These are phyloP conservation scores for Chromobotia macracanthus DNA, from an alignment of 2,797 vertebrate genomes.

Conservation along the genomic window DNA sequence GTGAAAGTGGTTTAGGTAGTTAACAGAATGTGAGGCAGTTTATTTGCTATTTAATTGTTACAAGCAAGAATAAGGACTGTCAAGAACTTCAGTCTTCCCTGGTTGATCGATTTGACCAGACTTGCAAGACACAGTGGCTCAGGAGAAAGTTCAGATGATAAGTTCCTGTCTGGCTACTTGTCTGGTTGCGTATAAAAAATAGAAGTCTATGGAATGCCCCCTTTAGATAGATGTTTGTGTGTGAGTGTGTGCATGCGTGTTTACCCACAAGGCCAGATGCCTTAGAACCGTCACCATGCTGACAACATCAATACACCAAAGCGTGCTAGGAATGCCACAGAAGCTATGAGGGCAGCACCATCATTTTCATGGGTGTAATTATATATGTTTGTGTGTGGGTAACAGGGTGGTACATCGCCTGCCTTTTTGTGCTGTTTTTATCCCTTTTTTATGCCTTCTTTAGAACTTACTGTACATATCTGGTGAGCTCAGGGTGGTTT, in stretches of 20 bases:
- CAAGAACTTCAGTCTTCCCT: background rate
- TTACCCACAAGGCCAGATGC: constrained; percentile 56
- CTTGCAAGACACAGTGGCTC: background rate
- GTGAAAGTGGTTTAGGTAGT: constrained; percentile 60
- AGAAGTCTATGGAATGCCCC: too few relatives aligned
- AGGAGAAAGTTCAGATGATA: constrained; percentile 16
- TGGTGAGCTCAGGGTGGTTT: background rate
- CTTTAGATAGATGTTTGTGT: constrained; percentile 2
- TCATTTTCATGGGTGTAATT: constrained; percentile 1
- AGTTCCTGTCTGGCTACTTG: constrained; percentile 15
- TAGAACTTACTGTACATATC: background rate
- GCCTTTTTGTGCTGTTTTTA: background rate
- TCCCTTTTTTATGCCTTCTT: constrained; percentile 5
- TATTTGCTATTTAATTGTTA: constrained; percentile 1
- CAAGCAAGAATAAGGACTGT: background rate
- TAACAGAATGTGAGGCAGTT: constrained; percentile 61
- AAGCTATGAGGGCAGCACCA: constrained; percentile 21
- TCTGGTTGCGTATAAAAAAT: too few relatives aligned
- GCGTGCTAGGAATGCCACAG: constrained; percentile 58
- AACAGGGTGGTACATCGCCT: constrained; percentile 7
- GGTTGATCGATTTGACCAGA: background rate
- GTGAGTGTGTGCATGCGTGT: constrained; percentile 13
- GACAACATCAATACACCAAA: constrained; percentile 34
- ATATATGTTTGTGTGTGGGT: constrained; percentile 29
- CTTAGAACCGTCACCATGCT: constrained; percentile 51